Percentiles rank a stretch among this genome's conserved stretches.
These are phyloP conservation scores for Glossosoma conforme DNA, from an alignment of 1,140 invertebrate genomes.

Conservation along the genomic window DNA sequence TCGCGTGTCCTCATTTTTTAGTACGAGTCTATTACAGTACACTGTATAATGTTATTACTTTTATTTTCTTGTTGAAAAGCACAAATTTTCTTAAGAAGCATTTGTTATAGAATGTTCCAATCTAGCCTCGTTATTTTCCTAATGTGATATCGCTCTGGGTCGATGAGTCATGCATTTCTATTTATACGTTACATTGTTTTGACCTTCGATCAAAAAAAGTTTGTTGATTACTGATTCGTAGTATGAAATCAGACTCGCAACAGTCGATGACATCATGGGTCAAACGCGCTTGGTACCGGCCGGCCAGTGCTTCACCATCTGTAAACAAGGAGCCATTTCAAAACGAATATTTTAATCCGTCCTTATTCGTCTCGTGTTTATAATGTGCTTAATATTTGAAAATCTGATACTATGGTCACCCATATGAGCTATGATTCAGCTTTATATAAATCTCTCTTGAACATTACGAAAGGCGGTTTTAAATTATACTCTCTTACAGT, in stretches of 20 bases:
- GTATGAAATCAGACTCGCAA: slow-evolving; percentile 24
- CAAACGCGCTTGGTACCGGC: slow-evolving; percentile 3
- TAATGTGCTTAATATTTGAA: background rate
- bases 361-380: background rate
- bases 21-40: too few relatives aligned
- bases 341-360: slow-evolving; percentile 1
- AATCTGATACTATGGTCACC: background rate
- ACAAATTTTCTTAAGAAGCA: background rate
- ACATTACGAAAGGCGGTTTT: too few relatives aligned
- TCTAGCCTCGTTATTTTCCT: slow-evolving; percentile 1
- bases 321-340: background rate
- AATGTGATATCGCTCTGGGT: background rate
- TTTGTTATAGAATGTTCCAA: background rate
- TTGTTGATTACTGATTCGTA: too few relatives aligned
- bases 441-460: too few relatives aligned
- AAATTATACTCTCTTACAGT: too few relatives aligned
- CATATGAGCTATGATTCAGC: too few relatives aligned
- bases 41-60: background rate
- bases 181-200: background rate
- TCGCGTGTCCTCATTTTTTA: too few relatives aligned
- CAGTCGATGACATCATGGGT: slow-evolving; percentile 25
- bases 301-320: background rate
- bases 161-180: background rate
- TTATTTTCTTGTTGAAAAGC: background rate
- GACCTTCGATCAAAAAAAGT: slow-evolving; percentile 1